Percentiles rank a stretch among this genome's conserved stretches.
Conservation (phyloP, 2,888 invertebrate genomes). For the Meteorus colon region DNA sequence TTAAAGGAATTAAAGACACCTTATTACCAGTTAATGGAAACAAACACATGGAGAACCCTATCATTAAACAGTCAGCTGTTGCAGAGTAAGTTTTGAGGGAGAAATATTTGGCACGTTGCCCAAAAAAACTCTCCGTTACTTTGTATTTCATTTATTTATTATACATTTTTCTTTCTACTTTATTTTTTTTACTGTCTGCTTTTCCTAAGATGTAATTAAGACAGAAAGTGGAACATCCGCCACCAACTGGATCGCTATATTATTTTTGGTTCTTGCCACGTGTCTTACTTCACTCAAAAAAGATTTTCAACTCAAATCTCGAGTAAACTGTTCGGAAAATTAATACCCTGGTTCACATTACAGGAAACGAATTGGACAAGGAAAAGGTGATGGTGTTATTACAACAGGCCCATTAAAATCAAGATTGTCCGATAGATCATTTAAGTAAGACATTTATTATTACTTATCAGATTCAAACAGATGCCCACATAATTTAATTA, state of each 20-base stretch:
- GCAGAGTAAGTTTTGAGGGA: constrained; percentile 44
- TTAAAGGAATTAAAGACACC: constrained; percentile 56
- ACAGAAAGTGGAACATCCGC: constrained; percentile 45
- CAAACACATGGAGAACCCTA: constrained; percentile 43
- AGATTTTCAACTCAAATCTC: background rate
- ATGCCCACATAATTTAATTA: background rate
- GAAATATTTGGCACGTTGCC: constrained; percentile 32
- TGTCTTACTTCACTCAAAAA: constrained; percentile 12
- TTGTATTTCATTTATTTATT: background rate
- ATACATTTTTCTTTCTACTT: constrained; percentile 21
- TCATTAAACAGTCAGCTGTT: constrained; percentile 45
- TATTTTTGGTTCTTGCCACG: constrained; percentile 28
- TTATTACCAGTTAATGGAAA: constrained; percentile 56
- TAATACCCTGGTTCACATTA: constrained; percentile 37
- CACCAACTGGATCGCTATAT: constrained; percentile 37
- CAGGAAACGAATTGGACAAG: constrained; percentile 59
- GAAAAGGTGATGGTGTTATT: constrained; percentile 52
- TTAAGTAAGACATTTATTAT: constrained; percentile 57
- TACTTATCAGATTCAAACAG: background rate
- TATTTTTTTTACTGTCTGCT: constrained; percentile 29
- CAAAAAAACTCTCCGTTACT: constrained; percentile 18
- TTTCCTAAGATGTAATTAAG: constrained; percentile 34
- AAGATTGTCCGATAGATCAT: constrained; percentile 61
- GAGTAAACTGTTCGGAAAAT: background rate
- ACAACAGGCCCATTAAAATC: constrained; percentile 62